Percentiles rank a stretch among this genome's conserved stretches.
Conservation (phyloP, 2,888 invertebrate genomes). For the Rosalia funebris region DNA sequence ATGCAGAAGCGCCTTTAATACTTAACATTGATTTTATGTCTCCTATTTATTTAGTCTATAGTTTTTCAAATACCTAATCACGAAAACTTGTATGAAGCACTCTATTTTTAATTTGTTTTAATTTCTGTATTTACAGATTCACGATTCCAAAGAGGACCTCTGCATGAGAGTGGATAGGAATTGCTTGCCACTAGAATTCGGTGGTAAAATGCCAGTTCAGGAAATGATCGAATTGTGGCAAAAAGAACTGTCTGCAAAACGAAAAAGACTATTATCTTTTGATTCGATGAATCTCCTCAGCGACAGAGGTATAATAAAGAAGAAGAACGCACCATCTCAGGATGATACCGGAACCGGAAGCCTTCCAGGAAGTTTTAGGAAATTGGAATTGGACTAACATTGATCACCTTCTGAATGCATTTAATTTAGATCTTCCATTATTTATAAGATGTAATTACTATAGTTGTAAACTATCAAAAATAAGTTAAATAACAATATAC, state of each 20-base stretch:
- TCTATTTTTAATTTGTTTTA: neutral
- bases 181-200: constrained; percentile 78
- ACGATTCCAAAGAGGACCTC: constrained; percentile 69
- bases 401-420: no score
- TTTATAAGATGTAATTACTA: no score
- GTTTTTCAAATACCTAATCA: no score
- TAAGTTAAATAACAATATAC: no score
- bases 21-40: no score
- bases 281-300: constrained; percentile 75
- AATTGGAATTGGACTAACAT: constrained; percentile 71
- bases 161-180: constrained; percentile 69
- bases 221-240: constrained; percentile 79
- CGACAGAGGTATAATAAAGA: constrained; percentile 69
- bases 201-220: constrained; percentile 75
- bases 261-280: constrained; percentile 69
- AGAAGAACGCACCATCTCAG: constrained; percentile 56
- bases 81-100: neutral
- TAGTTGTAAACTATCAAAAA: no score
- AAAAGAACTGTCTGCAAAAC: constrained; percentile 70
- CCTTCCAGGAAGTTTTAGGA: constrained; percentile 73
- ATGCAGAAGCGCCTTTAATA: no score
- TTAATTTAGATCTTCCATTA: no score
- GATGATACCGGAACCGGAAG: constrained; percentile 48
- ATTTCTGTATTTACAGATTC: constrained; percentile 46
- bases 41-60: no score